Conservation (phyloP, 2,113 vertebrate species). For the Megaleporinus macrocephalus region DNA sequence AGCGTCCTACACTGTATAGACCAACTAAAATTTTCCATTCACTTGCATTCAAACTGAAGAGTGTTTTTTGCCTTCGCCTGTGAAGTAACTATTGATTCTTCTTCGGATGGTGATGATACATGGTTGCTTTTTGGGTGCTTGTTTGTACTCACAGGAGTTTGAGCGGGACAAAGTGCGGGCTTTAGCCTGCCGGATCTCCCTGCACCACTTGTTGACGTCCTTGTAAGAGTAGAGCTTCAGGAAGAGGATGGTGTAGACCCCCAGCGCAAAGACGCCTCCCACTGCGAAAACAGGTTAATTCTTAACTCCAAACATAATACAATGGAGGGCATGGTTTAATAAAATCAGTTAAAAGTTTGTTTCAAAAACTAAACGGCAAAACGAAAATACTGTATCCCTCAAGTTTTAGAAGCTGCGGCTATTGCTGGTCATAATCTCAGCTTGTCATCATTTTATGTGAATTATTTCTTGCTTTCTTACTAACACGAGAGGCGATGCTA, state of each 20-base stretch:
- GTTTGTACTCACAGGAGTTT: constrained; percentile 76
- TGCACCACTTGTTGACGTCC: constrained; percentile 87
- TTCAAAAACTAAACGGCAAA: background rate
- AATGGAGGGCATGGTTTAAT: background rate
- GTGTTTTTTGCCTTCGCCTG: too few relatives aligned
- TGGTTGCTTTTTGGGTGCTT: background rate
- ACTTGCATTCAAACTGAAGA: too few relatives aligned
- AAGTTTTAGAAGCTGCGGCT: too few relatives aligned
- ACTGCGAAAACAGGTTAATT: constrained; percentile 68
- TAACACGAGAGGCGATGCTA: too few relatives aligned
- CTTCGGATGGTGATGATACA: background rate
- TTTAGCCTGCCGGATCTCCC: constrained; percentile 76
- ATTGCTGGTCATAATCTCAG: too few relatives aligned
- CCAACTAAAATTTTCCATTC: too few relatives aligned
- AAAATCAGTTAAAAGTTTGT: background rate
- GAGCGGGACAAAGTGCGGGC: constrained; percentile 75
- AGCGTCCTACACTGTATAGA: too few relatives aligned
- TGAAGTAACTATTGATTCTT: too few relatives aligned
- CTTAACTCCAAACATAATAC: background rate
- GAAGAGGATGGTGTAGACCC: constrained; percentile 82
- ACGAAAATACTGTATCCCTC: too few relatives aligned
- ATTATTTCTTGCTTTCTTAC: too few relatives aligned
- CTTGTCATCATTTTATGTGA: too few relatives aligned
- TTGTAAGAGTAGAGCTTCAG: constrained; percentile 90
- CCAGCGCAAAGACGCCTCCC: constrained; percentile 81